A percentile compares a stretch with the other conserved stretches of the same genome.
Evolutionary conservation across 2,888 invertebrate species (phyloP).

Genomic region (Aplocera efformata): DNA sequence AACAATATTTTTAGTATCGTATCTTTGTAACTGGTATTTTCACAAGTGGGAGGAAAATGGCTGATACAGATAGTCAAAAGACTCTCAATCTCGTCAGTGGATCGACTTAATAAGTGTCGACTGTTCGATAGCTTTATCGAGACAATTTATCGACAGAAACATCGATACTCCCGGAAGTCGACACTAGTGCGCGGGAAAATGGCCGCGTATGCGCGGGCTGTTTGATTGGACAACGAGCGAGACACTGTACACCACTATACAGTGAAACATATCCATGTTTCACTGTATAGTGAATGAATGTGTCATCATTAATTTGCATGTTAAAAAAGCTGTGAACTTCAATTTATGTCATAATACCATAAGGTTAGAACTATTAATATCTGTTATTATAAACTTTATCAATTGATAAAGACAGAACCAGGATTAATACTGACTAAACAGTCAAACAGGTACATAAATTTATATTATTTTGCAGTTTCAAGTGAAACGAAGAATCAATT

Average conservation of each 20-base stretch:
- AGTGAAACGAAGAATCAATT: too few relatives aligned
- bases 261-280: constrained; percentile 10
- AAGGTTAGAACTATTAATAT: too few relatives aligned
- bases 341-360: too few relatives aligned
- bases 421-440: too few relatives aligned
- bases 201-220: constrained; percentile 35
- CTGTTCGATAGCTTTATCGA: constrained; percentile 34
- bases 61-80: constrained; percentile 24
- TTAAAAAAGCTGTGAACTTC: too few relatives aligned
- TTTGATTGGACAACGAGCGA: constrained; percentile 38
- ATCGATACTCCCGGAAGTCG: constrained; percentile 35
- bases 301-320: too few relatives aligned
- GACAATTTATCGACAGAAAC: constrained; percentile 35
- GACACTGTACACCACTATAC: constrained; percentile 18
- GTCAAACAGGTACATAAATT: too few relatives aligned
- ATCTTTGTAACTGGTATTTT: constrained; percentile 10
- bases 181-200: constrained; percentile 41
- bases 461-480: too few relatives aligned
- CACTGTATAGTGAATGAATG: too few relatives aligned
- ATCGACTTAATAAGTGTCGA: constrained; percentile 40
- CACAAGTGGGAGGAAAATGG: constrained; percentile 12
- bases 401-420: too few relatives aligned
- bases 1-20: constrained; percentile 12
- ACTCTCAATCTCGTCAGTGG: constrained; percentile 31
- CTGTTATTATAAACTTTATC: too few relatives aligned